Percentiles rank a stretch among this genome's conserved stretches.
phyloP scores from a whole-genome alignment of 2,888 invertebrate species.

The Melanotus villosus region DNA sequence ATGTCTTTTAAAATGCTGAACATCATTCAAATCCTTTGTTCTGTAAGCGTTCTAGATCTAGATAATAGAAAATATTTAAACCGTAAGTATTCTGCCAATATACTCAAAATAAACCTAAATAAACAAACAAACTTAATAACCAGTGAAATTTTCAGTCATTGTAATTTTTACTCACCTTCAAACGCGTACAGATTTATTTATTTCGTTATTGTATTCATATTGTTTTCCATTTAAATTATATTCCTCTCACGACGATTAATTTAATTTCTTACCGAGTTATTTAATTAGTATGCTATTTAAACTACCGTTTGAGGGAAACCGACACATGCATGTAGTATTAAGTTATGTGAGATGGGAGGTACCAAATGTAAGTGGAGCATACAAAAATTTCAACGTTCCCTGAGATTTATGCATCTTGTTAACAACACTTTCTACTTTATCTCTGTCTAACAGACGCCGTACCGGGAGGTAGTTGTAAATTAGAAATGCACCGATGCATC shows the following conservation, averaged over 20 bases:
- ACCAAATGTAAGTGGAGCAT: constrained; percentile 1
- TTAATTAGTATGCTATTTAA: constrained; percentile 7
- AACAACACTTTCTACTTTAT: constrained; percentile 11
- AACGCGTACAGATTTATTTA: background rate
- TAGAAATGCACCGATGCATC: constrained; percentile 13
- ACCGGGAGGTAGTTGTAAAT: no score
- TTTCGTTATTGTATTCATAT: constrained; percentile 5
- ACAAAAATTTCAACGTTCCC: constrained; percentile 4
- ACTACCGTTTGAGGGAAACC: constrained; percentile 9
- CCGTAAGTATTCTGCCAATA: no score
- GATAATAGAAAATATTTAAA: no score
- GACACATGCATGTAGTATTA: background rate
- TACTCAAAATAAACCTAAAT: background rate
- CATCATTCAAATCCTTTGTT: no score
- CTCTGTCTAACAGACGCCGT: background rate
- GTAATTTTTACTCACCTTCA: constrained; percentile 9
- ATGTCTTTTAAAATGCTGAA: no score
- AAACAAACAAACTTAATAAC: constrained; percentile 7
- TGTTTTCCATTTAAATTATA: constrained; percentile 5
- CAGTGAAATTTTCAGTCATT: constrained; percentile 4
- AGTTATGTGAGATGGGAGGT: constrained; percentile 8
- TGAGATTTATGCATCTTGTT: constrained; percentile 8
- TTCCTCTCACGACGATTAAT: constrained; percentile 9
- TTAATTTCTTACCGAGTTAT: constrained; percentile 7
- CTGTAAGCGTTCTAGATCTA: no score